Base-by-base conservation (phyloP, 2,797 vertebrate species). In the Miichthys miiuy region DNA sequence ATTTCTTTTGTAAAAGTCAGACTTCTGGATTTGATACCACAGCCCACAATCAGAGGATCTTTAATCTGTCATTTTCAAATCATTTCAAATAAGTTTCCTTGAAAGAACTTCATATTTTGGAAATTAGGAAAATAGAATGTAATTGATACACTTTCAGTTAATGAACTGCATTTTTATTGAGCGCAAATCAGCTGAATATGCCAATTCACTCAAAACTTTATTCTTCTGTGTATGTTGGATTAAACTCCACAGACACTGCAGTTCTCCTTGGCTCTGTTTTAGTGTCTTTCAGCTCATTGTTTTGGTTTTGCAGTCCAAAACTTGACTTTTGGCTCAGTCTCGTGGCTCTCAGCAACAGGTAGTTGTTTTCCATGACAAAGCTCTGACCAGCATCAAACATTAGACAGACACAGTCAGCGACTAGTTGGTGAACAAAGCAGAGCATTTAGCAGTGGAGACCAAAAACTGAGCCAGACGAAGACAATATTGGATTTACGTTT, bases 1-100 rank as follows among this genome's bases (percentile, higher is more conserved):
- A 41, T 81, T 75, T 75, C 42, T 57, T 75, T 81, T 91, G 89
- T 92, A 82, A 87, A 90, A 87, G 87, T 71, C 84, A 79, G 85
- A 79, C 82, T 90, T 79, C 48, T 60, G 5, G 84, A 80, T 80
- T 78, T 89, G 84, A 86, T 46, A 65, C 52, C 85, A 77, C 77
- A 9, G 61, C 65, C 55, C 48, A 47, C 55, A 71, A 54, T 38
- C 5, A 71, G 66, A 56, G 34, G 44, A 42, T 57, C 2, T 70
- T 76, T 64, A 38, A 44, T 65, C 17, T 67, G 30, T 64, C 17
- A 27, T 64, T 73, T 75, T n/a, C 0, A 3, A 62, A 44, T 63
- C n/a, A 54, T 58, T 63, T 85, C 16, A 48, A 25, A 64, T 9
- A 71, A 4, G 51, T 58, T 56, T 57, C 27, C 9, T 77, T 14